Evolutionary conservation across 1,140 invertebrate species (phyloP).

Genomic region (Macrosteles quadrilineatus): DNA sequence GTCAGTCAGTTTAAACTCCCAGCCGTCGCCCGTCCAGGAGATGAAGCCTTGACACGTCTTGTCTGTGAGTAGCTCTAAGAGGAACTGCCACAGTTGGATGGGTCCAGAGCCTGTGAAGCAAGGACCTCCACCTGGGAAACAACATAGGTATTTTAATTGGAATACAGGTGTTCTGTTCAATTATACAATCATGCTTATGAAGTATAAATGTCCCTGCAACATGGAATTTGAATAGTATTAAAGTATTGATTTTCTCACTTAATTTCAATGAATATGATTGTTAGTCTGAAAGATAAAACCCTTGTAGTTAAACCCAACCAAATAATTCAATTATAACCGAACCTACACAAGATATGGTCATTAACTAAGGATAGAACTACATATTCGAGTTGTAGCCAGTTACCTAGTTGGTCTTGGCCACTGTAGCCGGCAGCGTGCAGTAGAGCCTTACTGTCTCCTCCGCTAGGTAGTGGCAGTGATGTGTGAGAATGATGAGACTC

Average conservation of each 20-base stretch:
- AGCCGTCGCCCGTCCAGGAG: constrained; percentile 97
- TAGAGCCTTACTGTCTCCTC: constrained; percentile 69
- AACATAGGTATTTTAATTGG: constrained; percentile 17
- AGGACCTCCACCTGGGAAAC: constrained; percentile 60
- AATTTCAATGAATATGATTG: too few relatives aligned
- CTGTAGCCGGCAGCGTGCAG: constrained; percentile 72
- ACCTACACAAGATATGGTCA: too few relatives aligned
- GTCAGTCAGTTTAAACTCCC: constrained; percentile 99
- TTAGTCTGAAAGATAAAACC: too few relatives aligned
- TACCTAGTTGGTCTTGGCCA: constrained; percentile 45
- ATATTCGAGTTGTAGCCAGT: too few relatives aligned
- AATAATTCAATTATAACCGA: too few relatives aligned
- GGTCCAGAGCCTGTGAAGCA: constrained; percentile 90
- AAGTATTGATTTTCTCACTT: too few relatives aligned
- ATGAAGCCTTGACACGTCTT: constrained; percentile 96
- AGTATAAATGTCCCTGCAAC: too few relatives aligned
- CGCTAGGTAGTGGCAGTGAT: constrained; percentile 2
- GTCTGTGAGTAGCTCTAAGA: constrained; percentile 93
- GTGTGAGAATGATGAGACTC: constrained; percentile 43
- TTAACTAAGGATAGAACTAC: too few relatives aligned
- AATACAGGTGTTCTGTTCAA: too few relatives aligned
- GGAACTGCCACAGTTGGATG: constrained; percentile 97
- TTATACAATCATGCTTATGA: too few relatives aligned
- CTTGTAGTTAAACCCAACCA: too few relatives aligned
- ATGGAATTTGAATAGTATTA: too few relatives aligned